phyloP scores from a whole-genome alignment of 2,113 vertebrate genomes.

The Callocephalon fimbriatum region DNA sequence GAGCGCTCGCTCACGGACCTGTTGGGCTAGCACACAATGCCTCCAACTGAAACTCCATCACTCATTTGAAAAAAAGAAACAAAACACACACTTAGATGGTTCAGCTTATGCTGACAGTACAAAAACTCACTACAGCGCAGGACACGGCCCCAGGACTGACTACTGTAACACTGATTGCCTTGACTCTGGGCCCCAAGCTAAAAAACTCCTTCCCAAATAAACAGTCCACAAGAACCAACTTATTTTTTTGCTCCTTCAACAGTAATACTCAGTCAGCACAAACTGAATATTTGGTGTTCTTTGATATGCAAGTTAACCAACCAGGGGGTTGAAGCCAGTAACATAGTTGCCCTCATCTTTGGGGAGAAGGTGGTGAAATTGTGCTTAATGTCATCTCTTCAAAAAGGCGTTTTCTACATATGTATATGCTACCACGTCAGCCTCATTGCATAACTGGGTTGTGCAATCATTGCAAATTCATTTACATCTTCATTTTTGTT shows the following conservation, averaged over 20 bases:
- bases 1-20: fast-evolving
- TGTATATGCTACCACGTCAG: background rate
- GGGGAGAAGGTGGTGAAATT: slow-evolving; percentile 33
- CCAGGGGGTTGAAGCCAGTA: background rate
- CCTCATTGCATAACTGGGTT: slow-evolving; percentile 5
- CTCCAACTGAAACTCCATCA: background rate
- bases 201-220: slow-evolving; percentile 4
- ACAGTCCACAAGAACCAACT: background rate
- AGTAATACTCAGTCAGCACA: background rate
- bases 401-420: slow-evolving; percentile 44
- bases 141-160: background rate
- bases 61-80: background rate
- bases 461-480: slow-evolving; percentile 44
- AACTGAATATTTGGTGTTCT: background rate
- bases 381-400: background rate
- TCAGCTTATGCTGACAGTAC: background rate
- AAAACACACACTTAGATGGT: background rate
- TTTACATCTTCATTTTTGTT: slow-evolving; percentile 38
- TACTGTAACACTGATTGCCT: background rate
- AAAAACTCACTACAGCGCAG: background rate
- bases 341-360: background rate
- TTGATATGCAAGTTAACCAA: background rate
- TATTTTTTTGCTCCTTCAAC: background rate
- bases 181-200: background rate
- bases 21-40: background rate